phyloP scores from a whole-genome alignment of 2,797 vertebrate genomes.

The Chelidonichthys spinosus region DNA sequence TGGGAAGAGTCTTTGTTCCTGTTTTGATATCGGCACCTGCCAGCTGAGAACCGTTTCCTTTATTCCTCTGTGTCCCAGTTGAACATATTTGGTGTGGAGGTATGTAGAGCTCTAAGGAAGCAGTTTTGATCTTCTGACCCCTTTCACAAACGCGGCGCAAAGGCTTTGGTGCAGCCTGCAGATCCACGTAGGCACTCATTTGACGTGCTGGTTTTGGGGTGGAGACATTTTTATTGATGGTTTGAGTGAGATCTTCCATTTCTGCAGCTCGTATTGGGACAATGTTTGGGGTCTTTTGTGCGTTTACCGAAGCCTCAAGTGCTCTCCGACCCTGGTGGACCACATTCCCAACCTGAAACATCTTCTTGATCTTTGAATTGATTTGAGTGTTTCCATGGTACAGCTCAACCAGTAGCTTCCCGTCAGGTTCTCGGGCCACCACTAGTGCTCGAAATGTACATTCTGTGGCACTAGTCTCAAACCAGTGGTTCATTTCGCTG shows the following conservation, averaged over 20 bases:
- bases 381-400: slow-evolving; percentile 87
- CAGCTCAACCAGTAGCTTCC: slow-evolving; percentile 90
- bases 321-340: slow-evolving; percentile 26
- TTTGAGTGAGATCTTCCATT: slow-evolving; percentile 13
- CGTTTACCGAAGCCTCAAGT: slow-evolving; percentile 8
- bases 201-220: slow-evolving; percentile 19
- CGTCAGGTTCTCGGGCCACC: slow-evolving; percentile 89
- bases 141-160: slow-evolving; percentile 9
- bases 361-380: slow-evolving; percentile 87
- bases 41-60: slow-evolving; percentile 19
- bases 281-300: slow-evolving; percentile 16
- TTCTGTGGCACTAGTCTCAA: slow-evolving; percentile 84
- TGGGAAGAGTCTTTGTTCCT: background rate
- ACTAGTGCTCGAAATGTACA: slow-evolving; percentile 85
- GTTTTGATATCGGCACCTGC: background rate
- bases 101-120: slow-evolving; percentile 52
- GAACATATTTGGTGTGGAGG: slow-evolving; percentile 65
- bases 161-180: slow-evolving; percentile 23
- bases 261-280: slow-evolving; percentile 7
- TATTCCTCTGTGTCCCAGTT: background rate
- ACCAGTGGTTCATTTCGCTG: slow-evolving; percentile 85
- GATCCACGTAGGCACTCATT: slow-evolving; percentile 6
- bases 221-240: background rate
- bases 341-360: slow-evolving; percentile 69
- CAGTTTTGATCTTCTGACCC: slow-evolving; percentile 44